Conservation (phyloP, 2,888 invertebrate species). For the Macaria notata region DNA sequence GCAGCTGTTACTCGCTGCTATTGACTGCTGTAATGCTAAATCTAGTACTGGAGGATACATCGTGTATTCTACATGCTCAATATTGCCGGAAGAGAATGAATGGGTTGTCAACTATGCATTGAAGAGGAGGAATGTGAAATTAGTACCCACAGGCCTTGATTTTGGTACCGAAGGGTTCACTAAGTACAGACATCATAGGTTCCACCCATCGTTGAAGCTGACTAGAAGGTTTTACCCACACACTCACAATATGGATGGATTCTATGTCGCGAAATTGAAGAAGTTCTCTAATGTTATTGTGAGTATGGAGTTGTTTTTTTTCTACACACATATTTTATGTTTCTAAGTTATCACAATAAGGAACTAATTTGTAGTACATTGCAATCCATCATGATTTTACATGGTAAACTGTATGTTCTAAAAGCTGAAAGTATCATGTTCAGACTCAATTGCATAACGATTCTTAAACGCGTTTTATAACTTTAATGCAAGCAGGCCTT, state of each 20-base stretch:
- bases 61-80: slow-evolving; percentile 99
- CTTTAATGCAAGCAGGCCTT: too few species aligned
- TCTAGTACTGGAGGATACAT: slow-evolving; percentile 96
- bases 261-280: slow-evolving; percentile 98
- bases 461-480: too few species aligned
- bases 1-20: slow-evolving; percentile 96
- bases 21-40: slow-evolving; percentile 96
- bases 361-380: too few species aligned
- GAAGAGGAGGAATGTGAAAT: slow-evolving; percentile 95
- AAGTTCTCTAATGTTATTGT: slow-evolving; percentile 93
- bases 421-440: too few species aligned
- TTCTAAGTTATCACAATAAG: too few species aligned
- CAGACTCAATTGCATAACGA: too few species aligned
- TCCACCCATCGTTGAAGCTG: slow-evolving; percentile 94
- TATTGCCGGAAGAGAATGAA: slow-evolving; percentile 99
- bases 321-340: too few species aligned
- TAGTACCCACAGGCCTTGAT: slow-evolving; percentile 96
- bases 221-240: slow-evolving; percentile 98
- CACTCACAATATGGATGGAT: slow-evolving; percentile 99
- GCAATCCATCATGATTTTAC: too few species aligned
- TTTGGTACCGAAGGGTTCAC: slow-evolving; percentile 98
- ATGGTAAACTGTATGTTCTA: too few species aligned
- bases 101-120: slow-evolving; percentile 98
- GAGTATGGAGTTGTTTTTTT: slow-evolving; percentile 41
- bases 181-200: slow-evolving; percentile 92